Percentiles rank a stretch among this genome's conserved stretches.
Conservation (phyloP, 2,797 vertebrate genomes). For the Lerista edwardsae region DNA sequence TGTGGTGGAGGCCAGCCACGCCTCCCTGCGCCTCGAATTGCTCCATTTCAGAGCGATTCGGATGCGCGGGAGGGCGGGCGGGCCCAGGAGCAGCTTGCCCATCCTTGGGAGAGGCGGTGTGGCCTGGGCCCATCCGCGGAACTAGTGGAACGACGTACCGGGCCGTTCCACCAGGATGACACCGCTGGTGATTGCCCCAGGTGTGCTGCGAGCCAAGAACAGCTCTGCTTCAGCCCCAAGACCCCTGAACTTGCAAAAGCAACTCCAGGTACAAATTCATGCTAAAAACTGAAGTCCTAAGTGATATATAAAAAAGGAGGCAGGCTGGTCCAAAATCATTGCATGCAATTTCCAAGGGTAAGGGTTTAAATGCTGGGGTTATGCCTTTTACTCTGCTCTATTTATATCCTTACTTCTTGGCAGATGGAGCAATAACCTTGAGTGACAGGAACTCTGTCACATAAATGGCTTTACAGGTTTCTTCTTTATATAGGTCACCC, state of each 20-base stretch:
- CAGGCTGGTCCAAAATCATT: not conserved
- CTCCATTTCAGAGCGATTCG: too few species aligned
- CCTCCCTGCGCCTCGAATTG: too few species aligned
- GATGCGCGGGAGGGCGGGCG: too few species aligned
- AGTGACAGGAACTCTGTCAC: slow-evolving; percentile 10
- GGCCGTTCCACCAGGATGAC: too few species aligned
- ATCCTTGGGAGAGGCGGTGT: too few species aligned
- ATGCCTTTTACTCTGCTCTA: not conserved
- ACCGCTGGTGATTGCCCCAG: too few species aligned
- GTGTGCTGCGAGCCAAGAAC: too few species aligned
- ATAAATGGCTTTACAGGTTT: slow-evolving; percentile 19
- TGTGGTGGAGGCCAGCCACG: too few species aligned
- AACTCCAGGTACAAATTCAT: not conserved
- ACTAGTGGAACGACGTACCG: too few species aligned
- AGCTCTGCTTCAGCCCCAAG: too few species aligned
- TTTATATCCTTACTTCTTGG: slow-evolving; percentile 18
- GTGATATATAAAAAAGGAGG: not conserved
- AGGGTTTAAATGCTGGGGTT: not conserved
- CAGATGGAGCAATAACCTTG: slow-evolving; percentile 18
- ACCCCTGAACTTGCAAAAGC: not conserved
- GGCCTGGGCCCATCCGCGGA: too few species aligned
- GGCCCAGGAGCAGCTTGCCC: too few species aligned
- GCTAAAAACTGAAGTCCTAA: not conserved
- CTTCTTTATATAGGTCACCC: slow-evolving; percentile 22
- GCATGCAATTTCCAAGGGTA: not conserved